A percentile compares a stretch with the other conserved stretches of the same genome.
These are phyloP conservation scores for Prinia subflava DNA, from an alignment of 2,113 vertebrate genomes.

Conservation along the genomic window DNA sequence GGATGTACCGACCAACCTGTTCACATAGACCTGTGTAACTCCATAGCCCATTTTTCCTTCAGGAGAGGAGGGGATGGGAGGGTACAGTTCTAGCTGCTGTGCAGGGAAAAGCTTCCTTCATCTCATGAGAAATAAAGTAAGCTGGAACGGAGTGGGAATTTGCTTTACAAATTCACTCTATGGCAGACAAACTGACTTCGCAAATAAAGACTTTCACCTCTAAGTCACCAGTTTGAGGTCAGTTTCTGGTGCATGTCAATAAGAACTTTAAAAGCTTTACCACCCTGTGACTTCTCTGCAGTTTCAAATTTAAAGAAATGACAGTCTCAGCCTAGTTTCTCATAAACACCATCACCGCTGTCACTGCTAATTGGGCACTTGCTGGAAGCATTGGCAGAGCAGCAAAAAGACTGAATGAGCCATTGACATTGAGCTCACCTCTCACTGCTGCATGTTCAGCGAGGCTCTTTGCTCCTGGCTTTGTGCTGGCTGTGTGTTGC, in stretches of 20 bases:
- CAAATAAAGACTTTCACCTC: conserved; percentile 1
- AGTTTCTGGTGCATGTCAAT: conserved; percentile 3
- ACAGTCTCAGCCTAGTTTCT: conserved; percentile 29
- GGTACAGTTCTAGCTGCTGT: neutral
- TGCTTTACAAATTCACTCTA: neutral
- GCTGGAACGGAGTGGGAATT: neutral
- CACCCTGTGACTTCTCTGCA: conserved; percentile 14
- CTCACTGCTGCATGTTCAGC: neutral
- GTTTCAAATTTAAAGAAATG: conserved; percentile 44
- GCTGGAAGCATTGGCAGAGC: conserved; percentile 41
- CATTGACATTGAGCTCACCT: conserved; percentile 33
- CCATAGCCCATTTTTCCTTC: neutral
- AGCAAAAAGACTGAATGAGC: conserved; percentile 15
- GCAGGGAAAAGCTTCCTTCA: neutral
- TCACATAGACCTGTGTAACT: neutral
- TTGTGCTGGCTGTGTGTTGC: neutral
- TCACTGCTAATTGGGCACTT: conserved; percentile 43
- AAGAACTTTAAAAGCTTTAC: conserved; percentile 37
- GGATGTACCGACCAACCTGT: neutral
- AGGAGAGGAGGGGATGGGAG: neutral
- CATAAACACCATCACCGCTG: conserved; percentile 8
- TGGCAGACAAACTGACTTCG: neutral
- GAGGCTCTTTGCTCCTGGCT: neutral
- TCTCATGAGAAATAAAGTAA: neutral
- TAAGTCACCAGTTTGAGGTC: neutral